These are phyloP conservation scores for Syngnathus floridae DNA, from an alignment of 2,113 vertebrate species.

Conservation along the genomic window DNA sequence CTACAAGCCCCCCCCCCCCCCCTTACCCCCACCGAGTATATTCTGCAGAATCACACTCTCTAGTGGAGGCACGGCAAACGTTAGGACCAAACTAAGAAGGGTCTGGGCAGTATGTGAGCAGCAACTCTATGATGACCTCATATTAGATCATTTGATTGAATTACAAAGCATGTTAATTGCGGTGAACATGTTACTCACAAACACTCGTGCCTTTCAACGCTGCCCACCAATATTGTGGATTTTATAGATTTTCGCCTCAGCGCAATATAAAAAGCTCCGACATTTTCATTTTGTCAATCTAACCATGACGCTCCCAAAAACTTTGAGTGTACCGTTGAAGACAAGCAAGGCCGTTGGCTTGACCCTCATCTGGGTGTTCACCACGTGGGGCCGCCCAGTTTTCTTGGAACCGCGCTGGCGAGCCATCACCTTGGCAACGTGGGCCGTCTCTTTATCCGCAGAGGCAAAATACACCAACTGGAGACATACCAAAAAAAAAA, in stretches of 20 bases:
- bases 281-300: not conserved
- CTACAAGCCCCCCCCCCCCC: constrained; percentile 14
- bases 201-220: not conserved
- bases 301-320: not conserved
- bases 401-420: constrained; percentile 85
- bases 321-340: constrained; percentile 74
- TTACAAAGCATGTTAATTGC: not conserved
- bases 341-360: constrained; percentile 76
- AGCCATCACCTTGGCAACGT: constrained; percentile 82
- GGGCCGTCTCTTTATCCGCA: constrained; percentile 69
- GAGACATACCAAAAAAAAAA: not conserved
- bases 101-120: not conserved
- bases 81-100: not conserved
- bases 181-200: not conserved
- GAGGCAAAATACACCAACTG: constrained; percentile 79
- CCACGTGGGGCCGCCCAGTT: constrained; percentile 74
- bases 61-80: constrained; percentile 13
- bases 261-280: too few species aligned
- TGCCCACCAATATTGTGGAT: not conserved
- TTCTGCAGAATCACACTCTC: constrained; percentile 54
- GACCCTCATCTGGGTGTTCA: constrained; percentile 91
- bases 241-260: too few species aligned
- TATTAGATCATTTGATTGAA: not conserved
- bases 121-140: not conserved
- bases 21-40: constrained; percentile 30